Conservation (phyloP, 2,888 invertebrate species). For the Unio delphinus region DNA sequence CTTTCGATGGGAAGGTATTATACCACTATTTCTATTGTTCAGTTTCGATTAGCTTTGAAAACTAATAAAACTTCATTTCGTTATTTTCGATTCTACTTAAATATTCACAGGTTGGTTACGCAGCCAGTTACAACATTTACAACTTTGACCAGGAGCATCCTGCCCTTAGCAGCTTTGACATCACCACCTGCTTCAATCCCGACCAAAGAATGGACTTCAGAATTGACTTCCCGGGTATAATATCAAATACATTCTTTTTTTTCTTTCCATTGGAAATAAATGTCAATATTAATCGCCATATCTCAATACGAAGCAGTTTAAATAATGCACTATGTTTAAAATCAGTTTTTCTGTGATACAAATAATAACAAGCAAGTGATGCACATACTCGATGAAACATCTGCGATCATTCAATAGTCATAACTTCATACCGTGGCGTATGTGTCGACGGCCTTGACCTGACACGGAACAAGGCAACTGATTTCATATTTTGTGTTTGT, state of each 20-base stretch:
- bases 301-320: too few species aligned
- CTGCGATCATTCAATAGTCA: too few species aligned
- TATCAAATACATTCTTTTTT: neutral
- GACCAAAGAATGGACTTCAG: conserved; percentile 40
- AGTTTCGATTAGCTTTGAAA: neutral
- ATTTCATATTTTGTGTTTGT: neutral
- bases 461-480: too few species aligned
- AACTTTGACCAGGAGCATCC: conserved; percentile 55
- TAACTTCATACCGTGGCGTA: too few species aligned
- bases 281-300: too few species aligned
- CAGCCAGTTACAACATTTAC: conserved; percentile 50
- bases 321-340: too few species aligned
- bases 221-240: conserved; percentile 46
- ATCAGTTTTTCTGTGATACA: too few species aligned
- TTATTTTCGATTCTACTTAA: neutral
- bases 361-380: too few species aligned
- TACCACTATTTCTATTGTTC: neutral
- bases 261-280: neutral
- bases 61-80: neutral
- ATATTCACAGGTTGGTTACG: conserved; percentile 30
- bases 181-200: conserved; percentile 44
- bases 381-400: too few species aligned
- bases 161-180: conserved; percentile 39
- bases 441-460: too few species aligned
- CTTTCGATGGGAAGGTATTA: too few species aligned